These are phyloP conservation scores for Galemys pyrenaicus DNA, from an alignment of 2,113 vertebrate genomes.

Conservation along the genomic window DNA sequence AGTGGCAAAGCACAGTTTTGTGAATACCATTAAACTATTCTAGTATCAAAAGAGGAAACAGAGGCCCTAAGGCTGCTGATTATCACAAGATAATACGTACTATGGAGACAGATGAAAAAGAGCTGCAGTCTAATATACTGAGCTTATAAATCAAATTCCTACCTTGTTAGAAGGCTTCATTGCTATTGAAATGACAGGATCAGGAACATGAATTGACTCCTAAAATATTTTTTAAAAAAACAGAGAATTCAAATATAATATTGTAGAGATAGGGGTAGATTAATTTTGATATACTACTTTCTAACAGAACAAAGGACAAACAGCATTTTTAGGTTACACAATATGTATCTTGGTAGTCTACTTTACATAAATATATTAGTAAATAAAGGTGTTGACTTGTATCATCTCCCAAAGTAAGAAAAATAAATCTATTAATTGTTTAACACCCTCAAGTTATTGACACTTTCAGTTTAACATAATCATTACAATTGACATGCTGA, in stretches of 20 bases:
- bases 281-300: background rate
- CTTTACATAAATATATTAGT: slow-evolving; percentile 29
- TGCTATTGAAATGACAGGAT: slow-evolving; percentile 95
- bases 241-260: slow-evolving; percentile 35
- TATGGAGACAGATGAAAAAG: background rate
- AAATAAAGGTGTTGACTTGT: background rate
- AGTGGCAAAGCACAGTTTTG: background rate
- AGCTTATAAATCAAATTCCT: slow-evolving; percentile 31
- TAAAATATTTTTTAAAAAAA: slow-evolving; percentile 77
- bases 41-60: background rate
- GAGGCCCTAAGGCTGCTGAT: background rate
- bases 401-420: background rate
- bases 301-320: slow-evolving; percentile 26
- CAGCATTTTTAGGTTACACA: background rate
- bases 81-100: background rate
- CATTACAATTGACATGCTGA: background rate
- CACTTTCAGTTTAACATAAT: background rate
- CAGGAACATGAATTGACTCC: slow-evolving; percentile 98
- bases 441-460: background rate
- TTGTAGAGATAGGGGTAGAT: background rate
- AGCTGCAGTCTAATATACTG: background rate
- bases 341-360: background rate
- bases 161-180: slow-evolving; percentile 96
- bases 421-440: slow-evolving; percentile 27
- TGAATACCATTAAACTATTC: background rate